Evolutionary conservation across 2,797 vertebrate genomes (phyloP), one percentile per base, ranked within the genome.

Genomic region (Todus mexicanus): DNA sequence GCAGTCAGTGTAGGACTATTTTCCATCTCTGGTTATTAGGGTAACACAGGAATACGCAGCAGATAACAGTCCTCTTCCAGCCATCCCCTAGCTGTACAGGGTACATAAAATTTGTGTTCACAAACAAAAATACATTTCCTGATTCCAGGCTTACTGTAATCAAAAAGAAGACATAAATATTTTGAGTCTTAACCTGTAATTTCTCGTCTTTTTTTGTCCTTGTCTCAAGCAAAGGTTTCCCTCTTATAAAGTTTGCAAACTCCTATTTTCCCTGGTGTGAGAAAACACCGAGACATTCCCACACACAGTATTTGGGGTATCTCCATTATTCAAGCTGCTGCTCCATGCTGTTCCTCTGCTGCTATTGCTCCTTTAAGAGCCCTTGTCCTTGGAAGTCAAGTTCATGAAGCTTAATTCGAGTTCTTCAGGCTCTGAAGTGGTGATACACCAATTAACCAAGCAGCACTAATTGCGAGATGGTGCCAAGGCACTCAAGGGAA

Each of bases 381-480:
- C 31, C 70, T 96, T 82, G 47, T 70, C 63, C 77, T 91, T 79
- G 40, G 13, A 75, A 84, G 83, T 76, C 74, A 88, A 81, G 66
- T 56, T 89, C 59, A 64, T 14, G 33, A 81, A 86, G 38, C 37
- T 76, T 82, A 47, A 91, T 94, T 91, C 60, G 60, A 73, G 47
- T 57, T 86, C 63, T 90, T 64, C 57, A 60, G 48, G 69, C 11
- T 42, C 43, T 95, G 37, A 86, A 92, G 63, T n/a, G 33, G 63
- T 64, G 60, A 83, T 71, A 33, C 40, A 53, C 29, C 71, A 95
- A 94, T 95, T 90, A 94, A 84, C 70, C 51, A 94, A 92, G 80
- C 68, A 91, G 80, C 56, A 68, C 48, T 87, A 94, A 96, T 87
- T 95, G 63, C 0, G 16, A 90, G 79, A 84, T 50, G 40, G 33